Base-by-base conservation (phyloP, 2,888 invertebrate genomes). In the Nesidiocoris tenuis region DNA sequence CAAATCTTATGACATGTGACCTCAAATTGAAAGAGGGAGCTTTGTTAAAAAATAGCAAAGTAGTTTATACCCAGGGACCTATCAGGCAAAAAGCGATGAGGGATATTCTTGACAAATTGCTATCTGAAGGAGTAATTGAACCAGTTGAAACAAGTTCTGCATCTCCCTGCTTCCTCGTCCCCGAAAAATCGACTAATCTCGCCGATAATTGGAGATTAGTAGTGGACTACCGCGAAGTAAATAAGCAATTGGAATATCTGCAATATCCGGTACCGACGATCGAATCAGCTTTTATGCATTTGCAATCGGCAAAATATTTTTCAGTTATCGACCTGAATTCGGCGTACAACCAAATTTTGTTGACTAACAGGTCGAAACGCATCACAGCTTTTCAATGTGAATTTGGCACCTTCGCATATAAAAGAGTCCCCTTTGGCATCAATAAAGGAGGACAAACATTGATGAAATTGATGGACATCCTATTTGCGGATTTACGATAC, bases 191-290 rank as follows among this genome's bases (percentile, higher is more conserved):
- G 17, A 23, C 66, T 19, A 23, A 25, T 18, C 18, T 55, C 16
- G 54, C 66, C 9, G 54, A 66, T 21, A 12, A 21, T 1, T 70
- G 57, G 57, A 78, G 80, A 16, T 57, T 80, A 12, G 80, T 79
- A 5, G 72, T 79, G 0, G 80, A 80, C 61, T 80, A 78, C 24
- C 75, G 72, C 17, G 72, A 76, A 2, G 22, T 75, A 55, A 76
- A 65, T 56, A 16, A 24, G 59, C 22, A 22, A 0, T 21, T 76
- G 1, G 24, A 16, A 12, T 56, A 65, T 21, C 57, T 72, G 2
- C 54, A 65, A 1, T 70, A 61, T 19, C 77, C 75, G 16, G 65
- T 77, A n/a, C 77, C 59, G 1, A 25, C 63, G 1, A 63, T 67
- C 21, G 76, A 78, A 22, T 22, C 54, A 17, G 65, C 56, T 9